Percentiles rank a stretch among this genome's conserved stretches.
Evolutionary conservation across 2,888 invertebrate species (phyloP).

Genomic region (Cistogaster globosa): DNA sequence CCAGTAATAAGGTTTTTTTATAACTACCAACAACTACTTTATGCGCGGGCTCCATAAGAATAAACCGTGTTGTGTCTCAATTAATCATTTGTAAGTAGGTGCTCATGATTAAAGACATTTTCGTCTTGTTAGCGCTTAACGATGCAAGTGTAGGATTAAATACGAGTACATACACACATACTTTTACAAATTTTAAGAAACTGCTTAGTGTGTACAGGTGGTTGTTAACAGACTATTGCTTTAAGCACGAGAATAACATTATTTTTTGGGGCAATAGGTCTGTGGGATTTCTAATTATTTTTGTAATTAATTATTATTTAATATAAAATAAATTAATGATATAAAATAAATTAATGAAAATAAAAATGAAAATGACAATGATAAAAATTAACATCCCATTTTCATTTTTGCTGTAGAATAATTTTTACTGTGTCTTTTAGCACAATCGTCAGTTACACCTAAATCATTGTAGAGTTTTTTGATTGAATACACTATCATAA

Average conservation of each 20-base stretch:
- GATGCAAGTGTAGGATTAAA: constrained; percentile 46
- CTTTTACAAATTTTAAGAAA: constrained; percentile 28
- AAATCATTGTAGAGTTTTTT: no score
- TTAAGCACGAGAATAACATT: constrained; percentile 41
- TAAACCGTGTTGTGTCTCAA: constrained; percentile 70
- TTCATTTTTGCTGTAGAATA: no score
- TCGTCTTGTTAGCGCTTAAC: constrained; percentile 51
- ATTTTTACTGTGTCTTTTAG: no score
- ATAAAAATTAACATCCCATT: no score
- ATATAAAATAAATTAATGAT: not conserved
- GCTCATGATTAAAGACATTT: constrained; percentile 70
- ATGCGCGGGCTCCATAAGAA: constrained; percentile 2
- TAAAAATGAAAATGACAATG: no score
- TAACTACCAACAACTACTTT: constrained; percentile 37
- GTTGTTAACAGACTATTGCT: not conserved
- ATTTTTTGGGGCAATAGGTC: constrained; percentile 21
- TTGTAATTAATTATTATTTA: not conserved
- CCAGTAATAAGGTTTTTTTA: constrained; percentile 50
- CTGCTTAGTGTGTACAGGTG: not conserved
- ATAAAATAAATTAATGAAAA: no score
- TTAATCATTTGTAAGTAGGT: constrained; percentile 71
- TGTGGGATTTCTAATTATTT: constrained; percentile 2
- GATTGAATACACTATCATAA: no score
- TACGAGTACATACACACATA: not conserved
- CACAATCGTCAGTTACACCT: no score